Evolutionary conservation across 2,888 invertebrate genomes (phyloP), one percentile per base, ranked within the genome.

Genomic region (Hypercompe scribonia): DNA sequence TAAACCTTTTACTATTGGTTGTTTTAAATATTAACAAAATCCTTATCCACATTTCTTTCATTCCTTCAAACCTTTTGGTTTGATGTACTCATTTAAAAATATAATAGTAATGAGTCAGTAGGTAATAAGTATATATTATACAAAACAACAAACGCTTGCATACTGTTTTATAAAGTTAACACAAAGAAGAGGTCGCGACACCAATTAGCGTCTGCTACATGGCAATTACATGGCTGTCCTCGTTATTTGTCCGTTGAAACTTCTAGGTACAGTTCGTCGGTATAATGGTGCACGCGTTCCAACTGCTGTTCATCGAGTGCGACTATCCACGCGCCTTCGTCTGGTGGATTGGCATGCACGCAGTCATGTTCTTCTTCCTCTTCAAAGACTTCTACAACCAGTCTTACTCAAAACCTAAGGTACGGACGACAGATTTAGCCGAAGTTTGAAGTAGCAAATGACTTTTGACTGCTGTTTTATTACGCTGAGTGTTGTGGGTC

Each of bases 271-370:
- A 99, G 94, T 99, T 99, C 93, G 96, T 99, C 76, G 96, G 97
- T 73, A 98, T 99, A 84, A 98, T 99, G 97, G 96, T 97, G 77
- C 99, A 99, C 94, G 98, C 99, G 79, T 98, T 98, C 97, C 98
- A 98, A 90, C 96, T 99, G 82, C 96, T 99, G 83, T 98, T 98
- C 96, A 97, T 97, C 86, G 98, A 98, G 73, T 99, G 99, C 96
- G 97, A 98, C 92, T 99, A 99, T 95, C 99, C 99, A 71, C 96
- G 97, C 86, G 98, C 98, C n/a, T 98, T 98, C 93, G 98, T 98
- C 82, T 98, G 98, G 98, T 99, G 98, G 98, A 99, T 99, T 90
- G 99, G 99, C 74, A 97, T 98, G 96, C 99, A 99, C 94, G 99
- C 99, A 2, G 97, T 99, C 81, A 98, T 99, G 97, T 99, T 99